Conservation (phyloP, 2,797 vertebrate genomes). For the Myotis findleyi region DNA sequence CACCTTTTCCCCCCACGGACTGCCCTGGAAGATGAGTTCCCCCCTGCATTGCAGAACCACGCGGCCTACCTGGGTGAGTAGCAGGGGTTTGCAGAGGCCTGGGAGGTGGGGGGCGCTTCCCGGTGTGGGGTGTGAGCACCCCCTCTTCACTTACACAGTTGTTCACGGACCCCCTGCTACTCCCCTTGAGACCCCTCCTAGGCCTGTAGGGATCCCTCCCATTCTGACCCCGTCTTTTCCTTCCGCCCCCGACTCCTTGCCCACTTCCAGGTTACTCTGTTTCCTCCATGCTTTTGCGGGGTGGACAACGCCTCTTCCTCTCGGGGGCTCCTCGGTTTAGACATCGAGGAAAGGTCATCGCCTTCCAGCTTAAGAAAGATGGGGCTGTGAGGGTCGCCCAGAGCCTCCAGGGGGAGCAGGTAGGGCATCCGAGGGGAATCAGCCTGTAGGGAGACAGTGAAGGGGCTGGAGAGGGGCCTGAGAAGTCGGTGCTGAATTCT, state of each 20-base stretch:
- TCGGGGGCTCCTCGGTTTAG: slow-evolving; percentile 97
- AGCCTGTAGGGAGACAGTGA: background rate
- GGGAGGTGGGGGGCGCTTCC: background rate
- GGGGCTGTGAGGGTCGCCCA: slow-evolving; percentile 91
- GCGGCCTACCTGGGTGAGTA: slow-evolving; percentile 94
- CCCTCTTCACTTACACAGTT: background rate
- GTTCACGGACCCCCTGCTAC: background rate
- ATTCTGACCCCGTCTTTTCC: background rate
- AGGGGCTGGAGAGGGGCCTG: background rate
- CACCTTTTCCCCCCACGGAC: slow-evolving; percentile 88
- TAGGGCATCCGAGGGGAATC: slow-evolving; percentile 71
- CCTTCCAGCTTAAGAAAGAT: slow-evolving; percentile 91
- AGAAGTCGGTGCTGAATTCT: background rate
- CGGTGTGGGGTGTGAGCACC: background rate
- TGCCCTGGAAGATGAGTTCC: slow-evolving; percentile 95
- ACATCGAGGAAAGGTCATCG: slow-evolving; percentile 97
- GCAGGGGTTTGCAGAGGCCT: background rate
- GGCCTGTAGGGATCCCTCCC: background rate
- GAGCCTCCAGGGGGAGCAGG: slow-evolving; percentile 96
- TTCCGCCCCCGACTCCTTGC: background rate
- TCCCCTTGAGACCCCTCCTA: background rate
- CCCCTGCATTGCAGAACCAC: slow-evolving; percentile 94
- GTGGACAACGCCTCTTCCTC: slow-evolving; percentile 90
- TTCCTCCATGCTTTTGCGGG: slow-evolving; percentile 91
- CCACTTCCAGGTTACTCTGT: slow-evolving; percentile 93